phyloP scores from a whole-genome alignment of 2,888 invertebrate species.

The Megastigmus dorsalis region DNA sequence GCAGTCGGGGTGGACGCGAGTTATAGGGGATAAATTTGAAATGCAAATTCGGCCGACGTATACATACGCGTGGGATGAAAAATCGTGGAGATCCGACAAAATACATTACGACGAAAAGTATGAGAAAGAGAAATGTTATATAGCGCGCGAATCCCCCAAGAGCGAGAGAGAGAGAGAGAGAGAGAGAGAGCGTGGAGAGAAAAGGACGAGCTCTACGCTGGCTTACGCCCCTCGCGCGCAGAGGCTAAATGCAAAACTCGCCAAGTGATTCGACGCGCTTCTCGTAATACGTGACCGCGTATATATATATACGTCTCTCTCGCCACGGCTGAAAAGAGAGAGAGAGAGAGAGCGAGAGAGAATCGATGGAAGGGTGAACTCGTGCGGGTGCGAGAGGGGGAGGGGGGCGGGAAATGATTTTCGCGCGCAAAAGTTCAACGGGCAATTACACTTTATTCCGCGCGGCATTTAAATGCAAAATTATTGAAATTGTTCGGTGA shows the following conservation, averaged over 20 bases:
- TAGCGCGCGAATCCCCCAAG: background rate
- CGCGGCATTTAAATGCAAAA: constrained; percentile 37
- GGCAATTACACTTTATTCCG: constrained; percentile 35
- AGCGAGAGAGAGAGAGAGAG: background rate
- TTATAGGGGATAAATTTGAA: constrained; percentile 14
- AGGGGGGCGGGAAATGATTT: constrained; percentile 21
- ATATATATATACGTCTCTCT: too few relatives aligned
- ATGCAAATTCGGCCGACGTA: background rate
- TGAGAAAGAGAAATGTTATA: background rate
- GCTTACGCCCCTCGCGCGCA: too few relatives aligned
- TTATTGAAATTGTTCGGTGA: constrained; percentile 36
- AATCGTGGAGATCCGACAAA: background rate
- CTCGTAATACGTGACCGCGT: too few relatives aligned
- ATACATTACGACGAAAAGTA: background rate
- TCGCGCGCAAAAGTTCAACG: constrained; percentile 17
- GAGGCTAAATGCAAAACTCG: constrained; percentile 19
- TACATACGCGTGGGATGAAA: background rate
- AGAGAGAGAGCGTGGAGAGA: background rate
- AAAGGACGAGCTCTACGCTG: too few relatives aligned
- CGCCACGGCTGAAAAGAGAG: too few relatives aligned
- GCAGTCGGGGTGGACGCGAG: too few relatives aligned
- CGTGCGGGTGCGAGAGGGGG: too few relatives aligned
- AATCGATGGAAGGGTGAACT: too few relatives aligned
- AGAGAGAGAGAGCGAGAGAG: too few relatives aligned
- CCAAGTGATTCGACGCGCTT: too few relatives aligned